Percentiles rank a stretch among this genome's conserved stretches.
Conservation (phyloP, 2,113 vertebrate species). For the Nettapus auritus region DNA sequence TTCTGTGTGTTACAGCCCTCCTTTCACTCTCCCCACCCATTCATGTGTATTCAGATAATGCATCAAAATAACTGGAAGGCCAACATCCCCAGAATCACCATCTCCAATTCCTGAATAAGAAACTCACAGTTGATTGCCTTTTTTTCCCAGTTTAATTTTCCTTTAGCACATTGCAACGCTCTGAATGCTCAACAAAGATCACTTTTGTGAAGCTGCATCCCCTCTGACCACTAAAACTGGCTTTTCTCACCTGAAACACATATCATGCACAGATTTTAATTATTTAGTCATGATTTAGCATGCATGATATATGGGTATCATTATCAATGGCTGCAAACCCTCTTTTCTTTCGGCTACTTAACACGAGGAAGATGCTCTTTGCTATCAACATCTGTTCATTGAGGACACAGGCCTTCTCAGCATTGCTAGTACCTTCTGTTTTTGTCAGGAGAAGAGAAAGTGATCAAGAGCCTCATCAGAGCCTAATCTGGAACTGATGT, state of each 20-base stretch:
- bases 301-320: slow-evolving; percentile 64
- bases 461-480: slow-evolving; percentile 92
- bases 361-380: slow-evolving; percentile 87
- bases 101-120: background rate
- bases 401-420: slow-evolving; percentile 84
- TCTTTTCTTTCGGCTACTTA: slow-evolving; percentile 87
- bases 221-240: slow-evolving; percentile 80
- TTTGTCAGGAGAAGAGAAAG: slow-evolving; percentile 86
- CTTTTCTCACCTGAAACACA: slow-evolving; percentile 72
- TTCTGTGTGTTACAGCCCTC: background rate
- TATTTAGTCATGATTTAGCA: slow-evolving; percentile 72
- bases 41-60: background rate
- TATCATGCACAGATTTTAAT: slow-evolving; percentile 68
- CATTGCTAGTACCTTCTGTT: slow-evolving; percentile 88
- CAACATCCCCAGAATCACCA: background rate
- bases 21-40: background rate
- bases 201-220: slow-evolving; percentile 84
- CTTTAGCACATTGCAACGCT: background rate
- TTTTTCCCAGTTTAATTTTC: slow-evolving; percentile 41
- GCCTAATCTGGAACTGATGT: slow-evolving; percentile 92
- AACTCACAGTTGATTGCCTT: background rate
- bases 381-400: slow-evolving; percentile 90
- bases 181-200: slow-evolving; percentile 72
- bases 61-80: slow-evolving; percentile 32
- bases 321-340: slow-evolving; percentile 84